Evolutionary conservation across 2,797 vertebrate species (phyloP).

Genomic region (Delichon dasypus): DNA sequence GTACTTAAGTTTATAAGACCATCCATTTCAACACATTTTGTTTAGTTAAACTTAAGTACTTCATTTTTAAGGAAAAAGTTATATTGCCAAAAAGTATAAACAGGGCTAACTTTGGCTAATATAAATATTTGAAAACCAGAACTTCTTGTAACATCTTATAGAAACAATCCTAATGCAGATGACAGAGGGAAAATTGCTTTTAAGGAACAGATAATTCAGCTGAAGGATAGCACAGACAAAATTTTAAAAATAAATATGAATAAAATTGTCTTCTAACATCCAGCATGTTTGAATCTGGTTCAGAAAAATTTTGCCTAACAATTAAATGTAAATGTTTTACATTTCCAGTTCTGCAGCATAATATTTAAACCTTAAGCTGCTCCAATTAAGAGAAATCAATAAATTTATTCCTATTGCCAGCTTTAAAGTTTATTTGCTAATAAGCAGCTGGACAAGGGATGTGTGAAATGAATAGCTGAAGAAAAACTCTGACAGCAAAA

Average conservation of each 20-base stretch:
- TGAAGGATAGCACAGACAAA: constrained; percentile 61
- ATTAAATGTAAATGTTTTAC: constrained; percentile 55
- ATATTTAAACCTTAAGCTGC: constrained; percentile 69
- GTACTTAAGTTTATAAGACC: constrained; percentile 76
- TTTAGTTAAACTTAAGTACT: constrained; percentile 80
- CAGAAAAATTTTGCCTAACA: constrained; percentile 53
- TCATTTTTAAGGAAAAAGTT: constrained; percentile 78
- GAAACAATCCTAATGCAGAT: constrained; percentile 71
- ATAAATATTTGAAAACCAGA: constrained; percentile 82
- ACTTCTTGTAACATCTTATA: constrained; percentile 74
- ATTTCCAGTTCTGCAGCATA: constrained; percentile 58
- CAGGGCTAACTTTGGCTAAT: constrained; percentile 77
- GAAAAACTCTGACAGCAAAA: constrained; percentile 75
- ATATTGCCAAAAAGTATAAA: constrained; percentile 82
- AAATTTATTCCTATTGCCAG: constrained; percentile 67
- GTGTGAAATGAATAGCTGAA: constrained; percentile 79
- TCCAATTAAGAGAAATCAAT: constrained; percentile 74
- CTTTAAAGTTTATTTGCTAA: constrained; percentile 78
- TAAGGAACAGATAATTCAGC: constrained; percentile 58
- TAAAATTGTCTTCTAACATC: constrained; percentile 55
- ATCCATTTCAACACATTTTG: constrained; percentile 79
- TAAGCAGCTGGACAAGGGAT: constrained; percentile 77
- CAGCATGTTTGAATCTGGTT: constrained; percentile 28
- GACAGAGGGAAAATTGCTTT: constrained; percentile 69
- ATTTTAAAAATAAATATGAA: constrained; percentile 70